phyloP scores from a whole-genome alignment of 2,113 vertebrate genomes.

The Carlito syrichta region DNA sequence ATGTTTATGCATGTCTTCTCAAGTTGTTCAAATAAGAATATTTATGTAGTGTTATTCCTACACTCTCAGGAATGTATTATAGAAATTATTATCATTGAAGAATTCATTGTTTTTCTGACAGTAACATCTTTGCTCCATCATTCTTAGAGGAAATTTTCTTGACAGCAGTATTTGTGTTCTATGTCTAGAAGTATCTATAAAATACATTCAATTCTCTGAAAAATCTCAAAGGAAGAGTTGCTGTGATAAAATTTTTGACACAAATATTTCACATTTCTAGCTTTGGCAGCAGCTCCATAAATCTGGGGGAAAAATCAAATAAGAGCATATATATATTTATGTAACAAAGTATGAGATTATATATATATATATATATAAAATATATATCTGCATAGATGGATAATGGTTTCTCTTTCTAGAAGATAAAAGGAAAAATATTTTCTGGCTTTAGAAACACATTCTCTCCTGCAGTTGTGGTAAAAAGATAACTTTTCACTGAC shows the following conservation, averaged over 20 bases:
- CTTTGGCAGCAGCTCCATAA: not conserved
- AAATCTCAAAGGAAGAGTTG: conserved; percentile 54
- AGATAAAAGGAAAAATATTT: not conserved
- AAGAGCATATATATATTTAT: not conserved
- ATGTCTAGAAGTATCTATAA: conserved; percentile 46
- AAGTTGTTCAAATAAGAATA: conserved; percentile 58
- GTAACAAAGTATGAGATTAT: not conserved
- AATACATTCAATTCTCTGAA: conserved; percentile 43
- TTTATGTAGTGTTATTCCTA: conserved; percentile 57
- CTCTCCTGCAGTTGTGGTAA: not conserved
- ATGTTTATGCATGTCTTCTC: conserved; percentile 65
- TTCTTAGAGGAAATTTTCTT: conserved; percentile 61
- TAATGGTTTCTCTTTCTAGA: not conserved
- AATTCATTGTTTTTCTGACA: conserved; percentile 60
- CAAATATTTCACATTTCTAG: conserved; percentile 48
- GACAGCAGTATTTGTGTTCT: conserved; percentile 55
- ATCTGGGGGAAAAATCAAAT: not conserved
- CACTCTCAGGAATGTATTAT: conserved; percentile 24
- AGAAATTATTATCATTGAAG: conserved; percentile 55
- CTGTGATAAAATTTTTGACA: conserved; percentile 51
- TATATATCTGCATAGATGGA: not conserved
- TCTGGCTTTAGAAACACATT: conserved; percentile 42
- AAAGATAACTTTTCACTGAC: conserved; percentile 16
- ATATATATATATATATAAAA: not conserved
- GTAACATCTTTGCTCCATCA: conserved; percentile 34